phyloP scores from a whole-genome alignment of 2,113 vertebrate species.

The Spea bombifrons region DNA sequence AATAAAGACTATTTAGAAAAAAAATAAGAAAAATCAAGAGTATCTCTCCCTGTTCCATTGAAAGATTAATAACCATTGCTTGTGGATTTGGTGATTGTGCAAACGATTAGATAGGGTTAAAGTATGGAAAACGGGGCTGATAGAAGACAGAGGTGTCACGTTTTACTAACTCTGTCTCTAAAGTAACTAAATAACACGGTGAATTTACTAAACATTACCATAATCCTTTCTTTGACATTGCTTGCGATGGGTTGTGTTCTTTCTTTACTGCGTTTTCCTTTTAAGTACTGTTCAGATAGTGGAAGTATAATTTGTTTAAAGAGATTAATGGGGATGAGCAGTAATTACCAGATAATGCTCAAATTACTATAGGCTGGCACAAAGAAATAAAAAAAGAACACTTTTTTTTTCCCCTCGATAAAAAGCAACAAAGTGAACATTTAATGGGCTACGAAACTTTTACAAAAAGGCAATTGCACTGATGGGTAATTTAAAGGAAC shows the following conservation, averaged over 20 bases:
- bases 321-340: constrained; percentile 29
- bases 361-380: constrained; percentile 4
- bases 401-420: not conserved
- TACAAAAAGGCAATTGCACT: constrained; percentile 12
- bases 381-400: constrained; percentile 18
- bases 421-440: constrained; percentile 7
- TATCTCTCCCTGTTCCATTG: no score
- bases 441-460: constrained; percentile 8
- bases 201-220: not conserved
- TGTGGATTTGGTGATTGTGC: no score
- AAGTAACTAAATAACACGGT: not conserved
- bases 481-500: constrained; percentile 9
- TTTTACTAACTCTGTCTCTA: not conserved
- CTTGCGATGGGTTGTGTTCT: not conserved
- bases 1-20: no score
- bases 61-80: no score
- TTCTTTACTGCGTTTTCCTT: not conserved
- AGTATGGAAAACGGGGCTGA: no score
- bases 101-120: no score
- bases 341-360: constrained; percentile 22
- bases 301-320: constrained; percentile 30
- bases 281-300: constrained; percentile 14
- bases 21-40: no score
- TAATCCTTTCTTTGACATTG: constrained; percentile 17
- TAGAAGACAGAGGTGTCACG: no score